Percentiles rank a stretch among this genome's conserved stretches.
These are phyloP conservation scores for Melieria picta DNA, from an alignment of 2,888 invertebrate genomes.

Conservation along the genomic window DNA sequence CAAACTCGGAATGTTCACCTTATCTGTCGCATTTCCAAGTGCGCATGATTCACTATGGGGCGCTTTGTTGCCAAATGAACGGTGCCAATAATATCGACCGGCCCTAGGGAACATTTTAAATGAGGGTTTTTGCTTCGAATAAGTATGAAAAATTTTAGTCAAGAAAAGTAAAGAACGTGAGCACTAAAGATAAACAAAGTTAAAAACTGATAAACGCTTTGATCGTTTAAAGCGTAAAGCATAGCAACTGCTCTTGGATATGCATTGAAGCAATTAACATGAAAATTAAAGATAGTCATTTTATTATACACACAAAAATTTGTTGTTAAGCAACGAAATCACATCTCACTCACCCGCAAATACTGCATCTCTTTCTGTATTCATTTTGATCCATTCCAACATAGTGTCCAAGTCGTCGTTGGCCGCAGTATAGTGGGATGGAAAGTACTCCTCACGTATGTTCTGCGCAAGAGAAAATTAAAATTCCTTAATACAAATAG, in stretches of 20 bases:
- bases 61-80: constrained; percentile 80
- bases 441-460: constrained; percentile 61
- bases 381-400: constrained; percentile 78
- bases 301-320: constrained; percentile 70
- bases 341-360: constrained; percentile 70
- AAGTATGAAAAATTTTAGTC: too few relatives aligned
- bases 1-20: constrained; percentile 68
- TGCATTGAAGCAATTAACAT: neutral
- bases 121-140: too few relatives aligned
- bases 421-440: constrained; percentile 73
- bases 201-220: neutral
- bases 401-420: constrained; percentile 80
- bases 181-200: neutral
- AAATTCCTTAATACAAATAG: too few relatives aligned
- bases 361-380: constrained; percentile 73
- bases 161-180: constrained; percentile 1
- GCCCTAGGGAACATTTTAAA: constrained; percentile 67
- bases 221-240: too few relatives aligned
- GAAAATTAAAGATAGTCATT: neutral
- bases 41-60: constrained; percentile 87
- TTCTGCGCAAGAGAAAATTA: constrained; percentile 49
- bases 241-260: neutral
- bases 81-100: constrained; percentile 86
- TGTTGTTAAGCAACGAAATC: neutral
- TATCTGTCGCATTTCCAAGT: constrained; percentile 83